Evolutionary conservation across 2,888 invertebrate species (phyloP).

Genomic region (Odontomyia ornata): DNA sequence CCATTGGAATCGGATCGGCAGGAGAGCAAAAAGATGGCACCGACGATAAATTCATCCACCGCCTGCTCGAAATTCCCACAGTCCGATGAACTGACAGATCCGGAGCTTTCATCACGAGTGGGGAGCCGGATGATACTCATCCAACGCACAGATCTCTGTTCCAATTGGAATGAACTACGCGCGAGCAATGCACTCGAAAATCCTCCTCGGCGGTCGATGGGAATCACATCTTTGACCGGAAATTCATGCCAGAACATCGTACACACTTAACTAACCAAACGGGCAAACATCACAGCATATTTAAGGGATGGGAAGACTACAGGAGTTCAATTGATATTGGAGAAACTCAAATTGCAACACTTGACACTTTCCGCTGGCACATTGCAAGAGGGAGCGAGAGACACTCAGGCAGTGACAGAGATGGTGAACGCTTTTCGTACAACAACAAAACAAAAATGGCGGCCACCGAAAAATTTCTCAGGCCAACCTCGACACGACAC

Average conservation of each 20-base stretch:
- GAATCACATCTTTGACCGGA: too few relatives aligned
- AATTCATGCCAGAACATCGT: too few relatives aligned
- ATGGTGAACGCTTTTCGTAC: constrained; percentile 25
- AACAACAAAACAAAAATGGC: constrained; percentile 58
- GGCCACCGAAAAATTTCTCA: constrained; percentile 57
- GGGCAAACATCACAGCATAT: too few relatives aligned
- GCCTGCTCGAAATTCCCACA: constrained; percentile 18
- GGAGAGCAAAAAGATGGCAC: neutral
- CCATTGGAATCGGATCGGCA: neutral
- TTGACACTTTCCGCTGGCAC: constrained; percentile 11
- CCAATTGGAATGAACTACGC: constrained; percentile 33
- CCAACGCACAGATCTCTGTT: neutral
- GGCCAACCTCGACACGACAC: constrained; percentile 47
- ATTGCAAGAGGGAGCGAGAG: constrained; percentile 5
- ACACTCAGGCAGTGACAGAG: neutral
- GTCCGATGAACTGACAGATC: neutral
- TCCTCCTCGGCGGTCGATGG: neutral
- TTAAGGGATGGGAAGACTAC: too few relatives aligned
- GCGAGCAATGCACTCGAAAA: constrained; percentile 27
- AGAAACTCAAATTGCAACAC: constrained; percentile 30
- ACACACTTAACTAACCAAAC: too few relatives aligned
- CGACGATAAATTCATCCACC: constrained; percentile 4
- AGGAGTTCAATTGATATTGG: too few relatives aligned
- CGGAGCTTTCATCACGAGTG: constrained; percentile 15
- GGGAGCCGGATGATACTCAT: neutral